Percentiles rank a stretch among this genome's conserved stretches.
Evolutionary conservation across 2,113 vertebrate species (phyloP).

Genomic region (Crotalus helleri): DNA sequence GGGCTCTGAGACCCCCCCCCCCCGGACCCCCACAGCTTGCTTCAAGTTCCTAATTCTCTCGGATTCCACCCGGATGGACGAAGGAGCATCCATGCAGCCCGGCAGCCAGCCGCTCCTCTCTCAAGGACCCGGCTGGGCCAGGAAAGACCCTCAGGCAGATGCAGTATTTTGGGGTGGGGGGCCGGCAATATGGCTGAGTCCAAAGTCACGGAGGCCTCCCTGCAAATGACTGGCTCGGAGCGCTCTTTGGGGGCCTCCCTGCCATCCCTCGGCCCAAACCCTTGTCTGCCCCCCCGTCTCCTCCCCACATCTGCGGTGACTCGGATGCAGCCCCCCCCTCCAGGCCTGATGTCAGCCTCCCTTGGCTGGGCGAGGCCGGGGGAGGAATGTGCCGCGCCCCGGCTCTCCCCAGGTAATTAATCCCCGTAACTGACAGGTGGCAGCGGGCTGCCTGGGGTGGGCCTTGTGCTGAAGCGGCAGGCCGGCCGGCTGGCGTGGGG

Average conservation of each 20-base stretch:
- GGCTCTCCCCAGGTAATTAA: slow-evolving; percentile 77
- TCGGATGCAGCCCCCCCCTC: slow-evolving; percentile 44
- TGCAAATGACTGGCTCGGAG: too few species aligned
- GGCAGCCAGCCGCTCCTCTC: too few species aligned
- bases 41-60: background rate
- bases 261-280: background rate
- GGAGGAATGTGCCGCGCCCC: slow-evolving; percentile 80
- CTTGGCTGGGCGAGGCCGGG: slow-evolving; percentile 58
- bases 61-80: too few species aligned
- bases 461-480: slow-evolving; percentile 41
- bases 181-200: too few species aligned
- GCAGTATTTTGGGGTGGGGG: too few species aligned
- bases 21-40: too few species aligned
- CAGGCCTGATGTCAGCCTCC: slow-evolving; percentile 72
- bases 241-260: background rate
- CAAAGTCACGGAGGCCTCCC: too few species aligned
- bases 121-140: too few species aligned
- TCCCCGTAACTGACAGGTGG: slow-evolving; percentile 80
- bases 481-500: slow-evolving; percentile 1
- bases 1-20: too few species aligned
- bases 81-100: too few species aligned
- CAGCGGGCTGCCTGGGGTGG: slow-evolving; percentile 78
- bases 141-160: too few species aligned
- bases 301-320: slow-evolving; percentile 27
- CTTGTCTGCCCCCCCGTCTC: too few species aligned